Base-by-base conservation (phyloP, 2,797 vertebrate genomes). In the Acrossocheilus fasciatus region DNA sequence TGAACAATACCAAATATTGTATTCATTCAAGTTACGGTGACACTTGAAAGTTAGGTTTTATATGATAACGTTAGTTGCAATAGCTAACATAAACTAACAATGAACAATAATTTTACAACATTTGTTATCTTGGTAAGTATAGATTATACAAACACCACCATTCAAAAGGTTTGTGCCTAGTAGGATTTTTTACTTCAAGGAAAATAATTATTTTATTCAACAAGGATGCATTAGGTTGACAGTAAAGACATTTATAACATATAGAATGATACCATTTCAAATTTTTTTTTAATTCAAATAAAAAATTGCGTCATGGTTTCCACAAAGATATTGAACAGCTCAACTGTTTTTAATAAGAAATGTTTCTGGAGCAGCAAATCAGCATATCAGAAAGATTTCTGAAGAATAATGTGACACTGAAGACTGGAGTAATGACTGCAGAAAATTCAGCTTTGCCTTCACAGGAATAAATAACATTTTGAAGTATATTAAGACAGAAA, bases 91-190 rank as follows among this genome's bases (percentile, higher is more conserved):
- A 1, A 47, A 17, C 4, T 74, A 47, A 30, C n/a, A 30, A 17
- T 73, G 43, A 45, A 17, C n/a, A 47, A 73, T 73, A 15, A 73
- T 73, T 73, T 73, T 73, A 45, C 23, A 73, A 47, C 3, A 73
- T 73, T 20, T 39, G 20, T 39, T 18, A 69, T 39, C 17, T 36
- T 20, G 34, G 34, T 70, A 14, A 47, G n/a, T 73, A 6, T 73
- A 73, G 41, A 4, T 73, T 73, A 45, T 26, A 15, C 23, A 72
- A 45, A 26, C 26, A 34, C 26, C 62, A 66, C 26, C 6, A 66
- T 34, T 34, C 26, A 66, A 34, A 66, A 66, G 14, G 12, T 64
- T 64, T 30, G 59, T 30, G 54, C 7, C 9, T 2, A 64, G 62
- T 62, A 12, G 12, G 20, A 23, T 70, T 70, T 70, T 70, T 57